Evolutionary conservation across 2,888 invertebrate species (phyloP).

Genomic region (Cabera pusaria): DNA sequence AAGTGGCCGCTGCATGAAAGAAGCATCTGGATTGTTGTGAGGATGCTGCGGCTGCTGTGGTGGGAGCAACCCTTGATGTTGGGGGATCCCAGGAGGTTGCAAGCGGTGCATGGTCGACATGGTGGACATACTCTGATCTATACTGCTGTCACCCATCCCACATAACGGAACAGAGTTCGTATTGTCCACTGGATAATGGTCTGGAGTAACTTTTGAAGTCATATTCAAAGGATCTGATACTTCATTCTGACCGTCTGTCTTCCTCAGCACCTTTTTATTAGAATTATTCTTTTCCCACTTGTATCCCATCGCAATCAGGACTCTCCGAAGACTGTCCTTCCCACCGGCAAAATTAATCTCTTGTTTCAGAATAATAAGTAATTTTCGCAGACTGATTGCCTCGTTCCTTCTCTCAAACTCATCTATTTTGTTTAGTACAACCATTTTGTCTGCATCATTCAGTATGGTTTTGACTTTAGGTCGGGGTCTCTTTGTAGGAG

Average conservation of each 20-base stretch:
- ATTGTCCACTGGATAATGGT: slow-evolving; percentile 8
- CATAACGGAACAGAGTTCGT: slow-evolving; percentile 10
- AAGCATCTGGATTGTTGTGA: slow-evolving; percentile 5
- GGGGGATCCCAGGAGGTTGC: slow-evolving; percentile 7
- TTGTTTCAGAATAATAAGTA: slow-evolving; percentile 20
- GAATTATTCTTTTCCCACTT: slow-evolving; percentile 21
- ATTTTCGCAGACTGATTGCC: slow-evolving; percentile 18
- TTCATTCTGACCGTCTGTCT: slow-evolving; percentile 7
- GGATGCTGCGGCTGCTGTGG: slow-evolving; percentile 7
- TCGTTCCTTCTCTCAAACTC: slow-evolving; percentile 20
- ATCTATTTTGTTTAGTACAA: slow-evolving; percentile 19
- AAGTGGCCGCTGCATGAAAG: slow-evolving; percentile 11
- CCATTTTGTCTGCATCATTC: slow-evolving; percentile 21
- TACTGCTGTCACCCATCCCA: slow-evolving; percentile 6
- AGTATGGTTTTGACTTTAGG: slow-evolving; percentile 21
- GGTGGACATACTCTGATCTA: slow-evolving; percentile 14
- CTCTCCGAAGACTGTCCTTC: slow-evolving; percentile 18
- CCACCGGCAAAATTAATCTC: slow-evolving; percentile 22
- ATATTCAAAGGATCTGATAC: slow-evolving; percentile 7
- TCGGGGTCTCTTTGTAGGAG: slow-evolving; percentile 18
- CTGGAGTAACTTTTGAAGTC: slow-evolving; percentile 1
- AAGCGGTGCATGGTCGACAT: slow-evolving; percentile 15
- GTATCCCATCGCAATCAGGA: slow-evolving; percentile 17
- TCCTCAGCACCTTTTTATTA: slow-evolving; percentile 18
- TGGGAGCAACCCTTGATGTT: neutral